Base-by-base conservation (phyloP, 2,113 vertebrate species). In the Callithrix jacchus region DNA sequence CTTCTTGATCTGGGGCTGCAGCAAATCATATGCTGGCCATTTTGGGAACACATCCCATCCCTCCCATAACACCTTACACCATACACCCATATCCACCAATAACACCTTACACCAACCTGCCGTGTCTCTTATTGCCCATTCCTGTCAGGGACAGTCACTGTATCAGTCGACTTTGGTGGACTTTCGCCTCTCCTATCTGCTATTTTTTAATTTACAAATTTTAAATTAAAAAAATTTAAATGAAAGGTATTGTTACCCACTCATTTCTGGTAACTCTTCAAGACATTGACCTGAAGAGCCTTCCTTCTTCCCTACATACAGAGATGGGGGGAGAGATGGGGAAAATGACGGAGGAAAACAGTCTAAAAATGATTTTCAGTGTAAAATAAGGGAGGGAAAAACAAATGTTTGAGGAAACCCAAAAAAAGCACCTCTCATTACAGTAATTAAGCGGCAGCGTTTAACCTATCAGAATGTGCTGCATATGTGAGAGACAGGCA, bases 391-490 rank as follows among this genome's bases (percentile, higher is more conserved):
- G 97, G 88, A 97, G 96, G 79, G 94, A 97, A 96, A 98, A 97
- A 96, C 95, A 73, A 91, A 68, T 97, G 98, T 98, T 98, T 98
- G 97, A 98, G 96, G 97, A 98, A 98, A 98, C 97, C 96, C 98
- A 94, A 93, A 98, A 98, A 98, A 98, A 98, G 98, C 98, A 98
- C 95, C 98, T 98, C 98, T 98, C 98, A 98, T 98, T 98, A 98
- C 97, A 94, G 98, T 98, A 98, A 98, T 98, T 98, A 98, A 98
- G 98, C 88, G 97, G 97, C 98, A 98, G 98, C 98, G 95, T 98
- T 98, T 98, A 98, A 98, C 98, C 98, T 98, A 98, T 98, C 98
- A 98, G 97, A 97, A 96, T 91, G 97, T 97, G 98, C 98, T 98
- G 94, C 97, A 96, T 85, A n/a, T 98, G 98, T 98, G 98, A 98